Base-by-base conservation (phyloP, 2,888 invertebrate species). In the Caenorhabditis uteleia region DNA sequence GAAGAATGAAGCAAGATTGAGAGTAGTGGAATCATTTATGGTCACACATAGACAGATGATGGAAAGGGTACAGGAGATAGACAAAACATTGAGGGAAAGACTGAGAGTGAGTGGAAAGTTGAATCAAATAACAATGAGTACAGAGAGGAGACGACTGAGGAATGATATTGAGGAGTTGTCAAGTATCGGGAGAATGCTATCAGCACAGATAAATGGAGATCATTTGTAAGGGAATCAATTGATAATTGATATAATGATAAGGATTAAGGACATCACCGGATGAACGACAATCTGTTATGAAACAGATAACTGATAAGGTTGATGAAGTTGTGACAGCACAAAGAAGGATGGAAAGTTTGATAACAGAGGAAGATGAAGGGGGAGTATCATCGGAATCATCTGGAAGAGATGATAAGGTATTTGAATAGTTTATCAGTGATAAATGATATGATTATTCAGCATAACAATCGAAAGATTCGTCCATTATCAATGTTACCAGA, bases 1-100 rank as follows among this genome's bases (percentile, higher is more conserved):
- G 25, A 64, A 72, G 36, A 73, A 75, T 38, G 75, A 75, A 47
- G 65, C 64, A 8, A 49, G 67, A 34, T 31, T 73, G 29, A 64
- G 64, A 31, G 65, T 70, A 7, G 68, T 70, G 5, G 70, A 73
- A 16, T 67, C 70, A 3, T 75, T 73, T 40, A 62, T 70, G 49
- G 57, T 57, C 12, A 73, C 72, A 3, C 68, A 69, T 38, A 31
- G 61, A 39, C 59, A 73, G 68, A 71, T 71, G 51, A 56, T 62
- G 36, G 42, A 61, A 20, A 20, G 68, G 27, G 61, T 71, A 4
- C 47, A 47, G 3, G 71, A 71, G 40, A 53, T 71, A 20, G 71
- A 71, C 8, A 51, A 39, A 42, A 38, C 54, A 3, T 48, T 68
- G 5, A 47, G 45, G 8, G 71, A 71, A 47, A 55, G 49, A 12